Evolutionary conservation across 2,113 vertebrate species (phyloP).

Genomic region (Phalacrocorax aristotelis): DNA sequence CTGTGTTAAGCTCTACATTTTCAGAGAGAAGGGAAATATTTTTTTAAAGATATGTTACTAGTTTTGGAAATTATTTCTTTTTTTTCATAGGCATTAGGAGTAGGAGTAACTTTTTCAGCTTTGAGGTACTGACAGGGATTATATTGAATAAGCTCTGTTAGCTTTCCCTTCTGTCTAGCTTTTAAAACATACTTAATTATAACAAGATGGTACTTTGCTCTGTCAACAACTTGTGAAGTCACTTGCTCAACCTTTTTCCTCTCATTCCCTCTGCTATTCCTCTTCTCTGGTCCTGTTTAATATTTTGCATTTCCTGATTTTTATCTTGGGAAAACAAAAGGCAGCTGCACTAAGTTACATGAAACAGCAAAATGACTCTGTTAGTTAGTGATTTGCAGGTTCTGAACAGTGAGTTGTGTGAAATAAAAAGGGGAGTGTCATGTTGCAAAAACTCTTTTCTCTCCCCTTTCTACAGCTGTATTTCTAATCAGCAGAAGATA

Average conservation of each 20-base stretch:
- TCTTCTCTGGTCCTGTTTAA: constrained; percentile 60
- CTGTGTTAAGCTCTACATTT: neutral
- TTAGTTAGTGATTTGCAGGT: constrained; percentile 59
- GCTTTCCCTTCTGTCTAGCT: neutral
- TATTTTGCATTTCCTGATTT: constrained; percentile 78
- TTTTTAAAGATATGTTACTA: neutral
- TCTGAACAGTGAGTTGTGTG: constrained; percentile 56
- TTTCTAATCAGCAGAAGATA: constrained; percentile 93
- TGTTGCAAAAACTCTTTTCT: constrained; percentile 61
- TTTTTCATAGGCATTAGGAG: neutral
- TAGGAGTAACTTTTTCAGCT: neutral
- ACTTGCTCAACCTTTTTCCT: constrained; percentile 44
- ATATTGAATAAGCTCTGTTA: neutral
- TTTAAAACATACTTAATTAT: constrained; percentile 36
- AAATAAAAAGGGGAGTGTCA: constrained; percentile 41
- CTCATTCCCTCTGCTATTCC: constrained; percentile 45
- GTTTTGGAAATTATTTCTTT: neutral
- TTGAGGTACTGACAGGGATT: neutral
- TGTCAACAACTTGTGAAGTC: constrained; percentile 64
- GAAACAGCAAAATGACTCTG: constrained; percentile 62
- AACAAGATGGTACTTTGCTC: constrained; percentile 30
- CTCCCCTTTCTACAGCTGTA: constrained; percentile 85
- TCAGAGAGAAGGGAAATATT: neutral
- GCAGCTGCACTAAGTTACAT: constrained; percentile 70
- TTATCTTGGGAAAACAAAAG: constrained; percentile 78